phyloP scores from a whole-genome alignment of 2,797 vertebrate genomes.

The Neostethus bicornis region DNA sequence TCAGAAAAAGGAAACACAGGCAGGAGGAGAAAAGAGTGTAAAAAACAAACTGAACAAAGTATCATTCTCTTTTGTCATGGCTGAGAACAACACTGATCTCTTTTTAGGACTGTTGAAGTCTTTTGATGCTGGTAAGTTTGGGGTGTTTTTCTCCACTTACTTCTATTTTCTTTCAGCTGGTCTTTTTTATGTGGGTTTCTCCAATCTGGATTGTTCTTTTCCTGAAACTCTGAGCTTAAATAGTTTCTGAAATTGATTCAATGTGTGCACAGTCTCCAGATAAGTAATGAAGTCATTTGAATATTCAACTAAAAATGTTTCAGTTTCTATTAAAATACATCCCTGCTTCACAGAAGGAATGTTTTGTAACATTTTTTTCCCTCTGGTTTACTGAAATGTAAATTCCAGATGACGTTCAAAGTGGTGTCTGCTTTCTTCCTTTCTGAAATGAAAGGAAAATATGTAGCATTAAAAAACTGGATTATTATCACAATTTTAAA shows the following conservation, averaged over 20 bases:
- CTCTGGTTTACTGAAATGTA: conserved; percentile 60
- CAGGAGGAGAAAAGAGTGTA: conserved; percentile 35
- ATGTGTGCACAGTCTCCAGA: conserved; percentile 16
- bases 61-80: conserved; percentile 81
- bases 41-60: conserved; percentile 31
- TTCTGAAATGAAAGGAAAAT: conserved; percentile 32
- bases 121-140: conserved; percentile 90
- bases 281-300: conserved; percentile 15
- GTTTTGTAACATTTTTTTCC: conserved; percentile 22
- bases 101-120: conserved; percentile 84
- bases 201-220: conserved; percentile 33
- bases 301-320: conserved; percentile 1
- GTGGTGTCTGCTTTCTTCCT: conserved; percentile 45
- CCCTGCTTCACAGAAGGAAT: conserved; percentile 14
- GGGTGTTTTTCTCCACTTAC: neutral
- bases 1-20: conserved; percentile 51
- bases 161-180: conserved; percentile 36
- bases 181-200: conserved; percentile 52
- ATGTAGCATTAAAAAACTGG: conserved; percentile 48
- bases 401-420: conserved; percentile 74
- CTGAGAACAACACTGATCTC: conserved; percentile 81
- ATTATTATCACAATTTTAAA: conserved; percentile 35
- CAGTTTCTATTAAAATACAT: neutral
- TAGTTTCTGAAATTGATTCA: conserved; percentile 21
- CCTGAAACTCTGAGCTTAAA: conserved; percentile 46